Evolutionary conservation across 2,113 vertebrate genomes (phyloP).

Genomic region (Larimichthys crocea): DNA sequence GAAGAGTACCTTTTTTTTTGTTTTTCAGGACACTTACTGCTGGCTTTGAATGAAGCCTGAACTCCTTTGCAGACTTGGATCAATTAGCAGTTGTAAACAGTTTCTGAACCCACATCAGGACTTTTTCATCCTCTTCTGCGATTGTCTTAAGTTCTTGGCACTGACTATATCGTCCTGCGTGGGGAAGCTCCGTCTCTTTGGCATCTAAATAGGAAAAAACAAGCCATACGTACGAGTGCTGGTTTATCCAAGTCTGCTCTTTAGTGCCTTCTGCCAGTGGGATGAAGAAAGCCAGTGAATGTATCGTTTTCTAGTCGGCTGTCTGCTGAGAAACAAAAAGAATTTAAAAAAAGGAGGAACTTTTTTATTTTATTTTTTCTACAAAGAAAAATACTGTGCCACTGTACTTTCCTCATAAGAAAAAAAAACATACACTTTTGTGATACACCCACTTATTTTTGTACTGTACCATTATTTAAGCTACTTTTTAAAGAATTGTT

Average conservation of each 20-base stretch:
- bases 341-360: constrained; percentile 46
- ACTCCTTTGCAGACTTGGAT: constrained; percentile 53
- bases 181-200: background rate
- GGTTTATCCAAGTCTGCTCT: constrained; percentile 59
- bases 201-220: constrained; percentile 23
- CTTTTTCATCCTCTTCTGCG: background rate
- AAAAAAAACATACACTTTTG: constrained; percentile 51
- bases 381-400: constrained; percentile 73
- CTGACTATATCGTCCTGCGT: constrained; percentile 10
- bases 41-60: constrained; percentile 38
- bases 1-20: constrained; percentile 12
- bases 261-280: constrained; percentile 81
- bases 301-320: constrained; percentile 71
- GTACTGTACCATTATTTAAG: constrained; percentile 84
- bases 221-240: constrained; percentile 59
- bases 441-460: constrained; percentile 82
- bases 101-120: constrained; percentile 19
- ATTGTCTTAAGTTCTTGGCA: constrained; percentile 23
- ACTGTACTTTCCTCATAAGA: constrained; percentile 72
- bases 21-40: constrained; percentile 32
- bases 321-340: constrained; percentile 52
- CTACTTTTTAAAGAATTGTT: constrained; percentile 71
- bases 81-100: constrained; percentile 22
- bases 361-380: constrained; percentile 73
- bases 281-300: constrained; percentile 78